phyloP scores from a whole-genome alignment of 2,113 vertebrate species.

The Tragelaphus strepsiceros region DNA sequence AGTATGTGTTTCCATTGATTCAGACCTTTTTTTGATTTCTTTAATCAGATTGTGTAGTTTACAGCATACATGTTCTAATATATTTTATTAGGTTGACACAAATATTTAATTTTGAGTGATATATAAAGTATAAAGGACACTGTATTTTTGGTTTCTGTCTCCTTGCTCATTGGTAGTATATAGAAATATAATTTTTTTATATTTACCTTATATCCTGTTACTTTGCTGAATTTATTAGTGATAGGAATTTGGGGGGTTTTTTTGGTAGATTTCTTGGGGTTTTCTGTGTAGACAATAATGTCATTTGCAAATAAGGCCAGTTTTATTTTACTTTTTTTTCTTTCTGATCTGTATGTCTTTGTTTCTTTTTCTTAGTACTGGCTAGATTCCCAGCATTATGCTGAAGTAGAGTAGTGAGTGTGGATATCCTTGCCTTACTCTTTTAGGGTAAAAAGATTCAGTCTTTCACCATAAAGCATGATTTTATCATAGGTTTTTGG shows the following conservation, averaged over 20 bases:
- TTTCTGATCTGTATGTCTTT: background rate
- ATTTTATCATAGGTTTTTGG: background rate
- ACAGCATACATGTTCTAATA: background rate
- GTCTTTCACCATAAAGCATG: background rate
- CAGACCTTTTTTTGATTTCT: background rate
- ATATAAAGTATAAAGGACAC: background rate
- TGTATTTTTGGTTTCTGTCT: background rate
- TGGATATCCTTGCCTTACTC: background rate
- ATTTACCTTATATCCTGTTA: background rate
- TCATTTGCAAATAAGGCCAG: background rate
- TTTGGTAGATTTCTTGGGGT: background rate
- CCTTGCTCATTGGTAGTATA: background rate
- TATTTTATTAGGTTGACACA: background rate
- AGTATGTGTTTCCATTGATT: background rate
- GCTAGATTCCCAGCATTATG: background rate
- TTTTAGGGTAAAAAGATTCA: background rate
- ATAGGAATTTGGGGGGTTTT: background rate
- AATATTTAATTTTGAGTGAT: background rate
- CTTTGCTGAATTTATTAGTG: background rate
- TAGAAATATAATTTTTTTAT: background rate
- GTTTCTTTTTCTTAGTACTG: background rate
- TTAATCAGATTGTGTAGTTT: background rate
- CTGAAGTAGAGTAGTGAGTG: background rate
- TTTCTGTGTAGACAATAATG: background rate
- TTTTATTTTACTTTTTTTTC: background rate